Percentiles rank a stretch among this genome's conserved stretches.
Evolutionary conservation across 2,888 invertebrate genomes (phyloP).

Genomic region (Cantharis flavilabris): DNA sequence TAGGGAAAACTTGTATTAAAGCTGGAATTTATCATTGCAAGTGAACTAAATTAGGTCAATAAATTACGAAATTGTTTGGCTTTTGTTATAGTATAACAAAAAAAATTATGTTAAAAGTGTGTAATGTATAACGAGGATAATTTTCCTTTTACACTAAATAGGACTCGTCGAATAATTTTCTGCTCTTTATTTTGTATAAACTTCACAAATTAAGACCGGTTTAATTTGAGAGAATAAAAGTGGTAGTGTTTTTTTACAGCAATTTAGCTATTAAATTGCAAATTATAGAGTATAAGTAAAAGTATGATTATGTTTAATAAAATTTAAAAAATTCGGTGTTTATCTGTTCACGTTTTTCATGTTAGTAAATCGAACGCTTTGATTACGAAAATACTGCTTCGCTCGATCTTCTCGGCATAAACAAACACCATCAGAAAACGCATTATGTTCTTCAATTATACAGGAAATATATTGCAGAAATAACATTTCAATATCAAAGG

Average conservation of each 20-base stretch:
- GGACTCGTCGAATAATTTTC: not conserved
- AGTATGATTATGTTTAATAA: not conserved
- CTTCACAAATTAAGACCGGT: not conserved
- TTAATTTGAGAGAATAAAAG: not conserved
- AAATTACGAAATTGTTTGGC: not conserved
- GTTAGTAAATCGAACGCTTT: slow-evolving; percentile 3
- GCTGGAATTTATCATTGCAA: not conserved
- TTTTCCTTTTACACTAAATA: not conserved
- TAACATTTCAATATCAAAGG: slow-evolving; percentile 52
- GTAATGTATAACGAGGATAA: not conserved
- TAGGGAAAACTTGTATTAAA: not conserved
- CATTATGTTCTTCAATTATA: slow-evolving; percentile 50
- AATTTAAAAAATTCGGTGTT: not conserved
- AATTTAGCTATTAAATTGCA: not conserved
- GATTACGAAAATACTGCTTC: not conserved
- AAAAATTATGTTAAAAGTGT: not conserved
- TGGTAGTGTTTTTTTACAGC: not conserved
- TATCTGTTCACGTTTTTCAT: not conserved
- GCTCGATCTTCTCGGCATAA: slow-evolving; percentile 8
- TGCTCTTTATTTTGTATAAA: not conserved
- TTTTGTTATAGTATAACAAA: not conserved
- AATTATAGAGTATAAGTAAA: not conserved
- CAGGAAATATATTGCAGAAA: slow-evolving; percentile 47
- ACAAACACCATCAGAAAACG: slow-evolving; percentile 39
- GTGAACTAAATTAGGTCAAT: not conserved